Conservation (phyloP, 2,113 vertebrate genomes). For the Rattus rattus region DNA sequence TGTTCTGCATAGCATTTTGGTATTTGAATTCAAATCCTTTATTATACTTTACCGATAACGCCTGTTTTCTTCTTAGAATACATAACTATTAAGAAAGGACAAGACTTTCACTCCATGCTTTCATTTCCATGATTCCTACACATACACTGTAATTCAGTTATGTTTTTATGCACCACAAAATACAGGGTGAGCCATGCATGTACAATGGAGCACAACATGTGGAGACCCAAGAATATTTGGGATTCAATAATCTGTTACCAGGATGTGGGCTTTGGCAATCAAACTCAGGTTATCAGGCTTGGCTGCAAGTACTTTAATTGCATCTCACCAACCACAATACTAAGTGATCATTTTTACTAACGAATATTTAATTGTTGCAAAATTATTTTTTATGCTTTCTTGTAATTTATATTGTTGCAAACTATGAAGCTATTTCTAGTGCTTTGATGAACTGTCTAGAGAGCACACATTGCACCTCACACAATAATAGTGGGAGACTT, state of each 20-base stretch:
- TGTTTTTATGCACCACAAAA: not conserved
- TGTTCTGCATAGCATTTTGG: not conserved
- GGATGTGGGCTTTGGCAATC: not conserved
- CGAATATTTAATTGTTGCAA: not conserved
- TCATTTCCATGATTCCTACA: not conserved
- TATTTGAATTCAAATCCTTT: not conserved
- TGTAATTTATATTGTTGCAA: not conserved
- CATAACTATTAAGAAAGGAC: not conserved
- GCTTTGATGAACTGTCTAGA: not conserved
- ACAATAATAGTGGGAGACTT: no score
- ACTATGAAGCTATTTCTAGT: not conserved
- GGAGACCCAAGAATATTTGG: no score
- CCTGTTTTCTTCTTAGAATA: not conserved
- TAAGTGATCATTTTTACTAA: not conserved
- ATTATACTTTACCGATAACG: not conserved
- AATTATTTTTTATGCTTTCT: not conserved
- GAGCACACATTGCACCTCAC: not conserved
- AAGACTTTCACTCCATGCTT: not conserved
- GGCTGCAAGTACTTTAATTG: not conserved
- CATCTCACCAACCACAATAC: not conserved
- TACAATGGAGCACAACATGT: not conserved
- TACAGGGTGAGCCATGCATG: no score
- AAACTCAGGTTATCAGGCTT: not conserved
- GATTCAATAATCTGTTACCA: not conserved
- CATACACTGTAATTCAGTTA: not conserved